These are phyloP conservation scores for Pectinophora gossypiella DNA, from an alignment of 1,140 invertebrate genomes.

Conservation along the genomic window DNA sequence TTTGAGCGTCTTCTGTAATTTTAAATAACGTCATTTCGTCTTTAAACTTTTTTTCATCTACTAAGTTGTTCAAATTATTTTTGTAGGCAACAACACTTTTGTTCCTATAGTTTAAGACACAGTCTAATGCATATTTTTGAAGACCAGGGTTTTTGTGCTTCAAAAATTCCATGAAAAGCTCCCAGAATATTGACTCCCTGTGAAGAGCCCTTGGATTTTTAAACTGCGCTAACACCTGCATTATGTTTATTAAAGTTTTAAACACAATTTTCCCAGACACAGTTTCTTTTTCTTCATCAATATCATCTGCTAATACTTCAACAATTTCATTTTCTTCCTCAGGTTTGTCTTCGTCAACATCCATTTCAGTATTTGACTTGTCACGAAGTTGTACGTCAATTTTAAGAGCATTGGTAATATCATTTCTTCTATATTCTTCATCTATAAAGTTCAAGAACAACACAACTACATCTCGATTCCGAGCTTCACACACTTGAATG, in stretches of 20 bases:
- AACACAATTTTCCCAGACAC: slow-evolving; percentile 70
- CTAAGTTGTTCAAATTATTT: slow-evolving; percentile 83
- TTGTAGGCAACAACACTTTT: slow-evolving; percentile 85
- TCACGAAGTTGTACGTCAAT: slow-evolving; percentile 48
- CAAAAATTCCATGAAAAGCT: slow-evolving; percentile 87
- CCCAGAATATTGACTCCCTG: slow-evolving; percentile 83
- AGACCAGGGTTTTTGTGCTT: slow-evolving; percentile 85
- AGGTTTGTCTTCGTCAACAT: slow-evolving; percentile 50
- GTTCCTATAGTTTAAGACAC: slow-evolving; percentile 89
- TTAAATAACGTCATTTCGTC: slow-evolving; percentile 88
- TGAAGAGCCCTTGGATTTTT: slow-evolving; percentile 88
- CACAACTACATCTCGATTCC: slow-evolving; percentile 85
- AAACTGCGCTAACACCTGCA: slow-evolving; percentile 87
- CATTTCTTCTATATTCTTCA: slow-evolving; percentile 73
- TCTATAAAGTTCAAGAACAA: slow-evolving; percentile 89
- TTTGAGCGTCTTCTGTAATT: slow-evolving; percentile 81
- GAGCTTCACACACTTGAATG: slow-evolving; percentile 83
- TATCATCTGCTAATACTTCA: slow-evolving; percentile 38
- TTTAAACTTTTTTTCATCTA: slow-evolving; percentile 93
- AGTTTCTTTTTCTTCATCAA: slow-evolving; percentile 54
- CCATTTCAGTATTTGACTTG: slow-evolving; percentile 36
- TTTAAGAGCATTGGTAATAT: slow-evolving; percentile 50
- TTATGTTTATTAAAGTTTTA: slow-evolving; percentile 82
- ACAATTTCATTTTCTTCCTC: slow-evolving; percentile 40
- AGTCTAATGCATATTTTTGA: slow-evolving; percentile 90